Conservation (phyloP, 2,797 vertebrate genomes). For the Orientallactaga sibirica region DNA sequence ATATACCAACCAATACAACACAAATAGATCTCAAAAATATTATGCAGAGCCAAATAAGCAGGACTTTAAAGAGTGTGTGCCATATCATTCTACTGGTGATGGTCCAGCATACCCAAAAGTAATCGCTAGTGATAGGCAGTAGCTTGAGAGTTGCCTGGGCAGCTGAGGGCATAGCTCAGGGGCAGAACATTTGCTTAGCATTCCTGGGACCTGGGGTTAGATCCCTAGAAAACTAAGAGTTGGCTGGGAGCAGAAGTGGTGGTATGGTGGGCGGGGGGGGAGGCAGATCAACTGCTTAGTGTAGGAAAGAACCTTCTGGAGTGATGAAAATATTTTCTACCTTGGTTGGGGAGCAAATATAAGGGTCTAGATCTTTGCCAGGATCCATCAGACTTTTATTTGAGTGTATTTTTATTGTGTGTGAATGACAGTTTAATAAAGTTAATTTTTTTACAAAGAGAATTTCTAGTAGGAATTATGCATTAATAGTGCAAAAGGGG, state of each 20-base stretch:
- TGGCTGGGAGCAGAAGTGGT: neutral
- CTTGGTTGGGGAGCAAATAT: neutral
- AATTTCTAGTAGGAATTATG: neutral
- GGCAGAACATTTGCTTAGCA: neutral
- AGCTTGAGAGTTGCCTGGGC: too few relatives aligned
- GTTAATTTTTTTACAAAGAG: neutral
- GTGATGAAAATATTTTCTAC: neutral
- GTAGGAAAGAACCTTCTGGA: neutral
- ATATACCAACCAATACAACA: neutral
- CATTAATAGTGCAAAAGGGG: neutral
- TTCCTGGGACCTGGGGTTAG: neutral
- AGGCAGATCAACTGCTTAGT: neutral
- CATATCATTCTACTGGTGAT: neutral
- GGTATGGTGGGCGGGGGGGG: too few relatives aligned
- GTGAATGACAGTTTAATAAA: conserved; percentile 35
- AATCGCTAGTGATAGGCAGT: neutral
- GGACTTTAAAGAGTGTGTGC: neutral
- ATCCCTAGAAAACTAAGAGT: neutral
- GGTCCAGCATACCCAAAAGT: neutral
- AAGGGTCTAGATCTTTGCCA: neutral
- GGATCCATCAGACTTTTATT: neutral
- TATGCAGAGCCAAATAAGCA: neutral
- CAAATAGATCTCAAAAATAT: neutral
- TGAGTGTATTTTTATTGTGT: conserved; percentile 1
- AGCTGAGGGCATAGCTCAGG: neutral